Base-by-base conservation (phyloP, 2,888 invertebrate species). In the Chesias legatella region DNA sequence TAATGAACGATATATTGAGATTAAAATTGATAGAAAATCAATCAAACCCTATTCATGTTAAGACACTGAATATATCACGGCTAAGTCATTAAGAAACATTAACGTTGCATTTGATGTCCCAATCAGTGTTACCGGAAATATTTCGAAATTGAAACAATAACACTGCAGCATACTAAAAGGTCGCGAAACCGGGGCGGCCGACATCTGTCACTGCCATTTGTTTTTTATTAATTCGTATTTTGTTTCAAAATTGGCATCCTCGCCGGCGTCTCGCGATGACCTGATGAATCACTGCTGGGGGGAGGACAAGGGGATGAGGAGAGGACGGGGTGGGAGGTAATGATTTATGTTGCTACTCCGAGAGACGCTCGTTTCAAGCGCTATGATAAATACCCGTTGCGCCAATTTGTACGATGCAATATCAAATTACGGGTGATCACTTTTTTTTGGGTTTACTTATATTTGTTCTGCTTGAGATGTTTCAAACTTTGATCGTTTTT, bases 301-400 rank as follows among this genome's bases (percentile, higher is more conserved):
- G 53, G 43, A 34, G 39, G 51, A 22, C n/a, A n/a, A n/a, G n/a
- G n/a, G n/a, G n/a, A n/a, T n/a, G n/a, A n/a, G n/a, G n/a, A n/a
- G n/a, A 51, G 48, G 52, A 56, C 58, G 49, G 53, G 50, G 48
- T 43, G 57, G 53, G 62, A 59, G 56, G 63, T 64, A 72, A 78
- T 81, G 80, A 81, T 81, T 79, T 78, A 81, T 81, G 73, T 74
- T 65, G 65, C 63, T 69, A 68, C 65, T 61, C 54, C 10, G 56
- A 60, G 67, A 73, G 73, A 73, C 64, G 66, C 52, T 67, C 67
- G 65, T 63, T 74, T 69, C 70, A 73, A 59, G 64, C 59, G 53
- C 51, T 53, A 59, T 79, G 79, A 81, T 79, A 75, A 79, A 79
- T 79, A 72, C 65, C 49, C 52, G 61, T 79, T 75, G 64, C 37